phyloP scores from a whole-genome alignment of 2,888 invertebrate species.

The Heliconius cydno region DNA sequence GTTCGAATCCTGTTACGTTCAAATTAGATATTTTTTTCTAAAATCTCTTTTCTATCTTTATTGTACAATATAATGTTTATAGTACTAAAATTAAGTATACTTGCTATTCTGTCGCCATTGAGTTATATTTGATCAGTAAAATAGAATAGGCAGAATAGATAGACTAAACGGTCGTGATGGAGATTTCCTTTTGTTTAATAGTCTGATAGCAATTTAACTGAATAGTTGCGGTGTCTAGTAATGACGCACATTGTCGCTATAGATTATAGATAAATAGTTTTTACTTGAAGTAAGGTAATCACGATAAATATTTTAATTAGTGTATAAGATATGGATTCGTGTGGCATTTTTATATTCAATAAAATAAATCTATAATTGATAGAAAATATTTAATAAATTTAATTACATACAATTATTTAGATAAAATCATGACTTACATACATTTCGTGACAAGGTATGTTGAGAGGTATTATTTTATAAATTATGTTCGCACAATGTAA shows the following conservation, averaged over 20 bases:
- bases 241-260: background rate
- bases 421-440: too few relatives aligned
- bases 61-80: background rate
- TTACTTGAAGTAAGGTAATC: too few relatives aligned
- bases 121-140: background rate
- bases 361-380: too few relatives aligned
- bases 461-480: too few relatives aligned
- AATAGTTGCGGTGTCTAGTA: conserved; percentile 2
- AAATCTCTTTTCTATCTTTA: background rate
- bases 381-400: too few relatives aligned
- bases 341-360: too few relatives aligned
- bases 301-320: too few relatives aligned
- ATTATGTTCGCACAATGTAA: too few relatives aligned
- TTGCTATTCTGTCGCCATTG: background rate
- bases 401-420: too few relatives aligned
- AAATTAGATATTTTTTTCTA: background rate
- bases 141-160: conserved; percentile 4
- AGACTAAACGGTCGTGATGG: conserved; percentile 3
- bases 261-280: too few relatives aligned
- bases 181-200: conserved; percentile 26
- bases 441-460: too few relatives aligned
- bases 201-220: conserved; percentile 5
- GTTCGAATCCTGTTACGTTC: background rate
- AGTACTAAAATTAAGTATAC: background rate
- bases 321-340: too few relatives aligned